phyloP scores from a whole-genome alignment of 2,888 invertebrate species.

The Creontiades dilutus region DNA sequence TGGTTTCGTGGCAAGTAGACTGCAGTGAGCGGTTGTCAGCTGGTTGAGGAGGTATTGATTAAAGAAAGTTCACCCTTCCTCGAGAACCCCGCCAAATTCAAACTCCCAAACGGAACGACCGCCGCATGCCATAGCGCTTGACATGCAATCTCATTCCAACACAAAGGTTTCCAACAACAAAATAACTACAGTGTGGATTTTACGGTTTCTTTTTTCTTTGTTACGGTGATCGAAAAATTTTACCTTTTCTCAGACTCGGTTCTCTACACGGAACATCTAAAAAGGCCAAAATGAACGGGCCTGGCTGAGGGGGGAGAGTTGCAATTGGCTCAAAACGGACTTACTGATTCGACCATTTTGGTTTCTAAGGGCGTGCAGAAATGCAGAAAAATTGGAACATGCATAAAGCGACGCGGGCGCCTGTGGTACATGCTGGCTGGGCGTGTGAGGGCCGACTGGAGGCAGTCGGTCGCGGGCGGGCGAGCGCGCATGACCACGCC shows the following conservation, averaged over 20 bases:
- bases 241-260: conserved; percentile 12
- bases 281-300: neutral
- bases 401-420: conserved; percentile 69
- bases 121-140: conserved; percentile 59
- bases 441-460: conserved; percentile 53
- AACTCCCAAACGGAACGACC: conserved; percentile 65
- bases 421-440: conserved; percentile 66
- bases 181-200: conserved; percentile 16
- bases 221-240: neutral
- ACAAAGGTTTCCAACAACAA: neutral
- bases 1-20: conserved; percentile 39
- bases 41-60: conserved; percentile 67
- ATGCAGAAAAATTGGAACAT: conserved; percentile 37
- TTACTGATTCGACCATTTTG: conserved; percentile 46
- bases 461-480: neutral
- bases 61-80: conserved; percentile 59
- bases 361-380: conserved; percentile 47
- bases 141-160: conserved; percentile 63
- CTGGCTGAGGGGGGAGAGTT: neutral
- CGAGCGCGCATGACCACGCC: conserved; percentile 62
- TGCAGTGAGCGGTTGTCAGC: conserved; percentile 67
- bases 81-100: conserved; percentile 66
- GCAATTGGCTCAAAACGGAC: conserved; percentile 44
- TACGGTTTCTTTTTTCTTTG: neutral
- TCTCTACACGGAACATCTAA: conserved; percentile 42